Evolutionary conservation across 2,797 vertebrate species (phyloP).

Genomic region (Oophaga sylvatica): DNA sequence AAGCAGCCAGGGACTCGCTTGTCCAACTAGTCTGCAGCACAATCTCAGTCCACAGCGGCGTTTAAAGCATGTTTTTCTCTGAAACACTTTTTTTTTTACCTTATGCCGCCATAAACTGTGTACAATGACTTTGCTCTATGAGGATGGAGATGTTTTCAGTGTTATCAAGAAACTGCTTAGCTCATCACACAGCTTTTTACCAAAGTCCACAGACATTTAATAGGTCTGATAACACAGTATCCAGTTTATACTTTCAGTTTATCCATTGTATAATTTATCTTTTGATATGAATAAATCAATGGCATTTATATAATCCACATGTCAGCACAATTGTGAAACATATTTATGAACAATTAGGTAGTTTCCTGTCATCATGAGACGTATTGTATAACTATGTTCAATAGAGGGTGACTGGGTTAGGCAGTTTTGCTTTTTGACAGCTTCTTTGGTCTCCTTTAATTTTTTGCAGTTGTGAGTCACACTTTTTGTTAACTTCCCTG

Average conservation of each 20-base stretch:
- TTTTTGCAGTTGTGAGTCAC: not conserved
- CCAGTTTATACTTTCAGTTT: not conserved
- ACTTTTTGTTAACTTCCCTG: not conserved
- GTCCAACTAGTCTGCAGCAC: too few species aligned
- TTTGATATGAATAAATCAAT: not conserved
- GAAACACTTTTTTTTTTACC: too few species aligned
- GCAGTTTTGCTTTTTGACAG: not conserved
- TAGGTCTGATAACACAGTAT: not conserved
- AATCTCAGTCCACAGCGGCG: too few species aligned
- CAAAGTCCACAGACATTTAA: not conserved
- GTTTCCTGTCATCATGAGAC: not conserved
- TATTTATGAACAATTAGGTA: not conserved
- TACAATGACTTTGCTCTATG: too few species aligned
- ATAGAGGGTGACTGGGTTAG: not conserved
- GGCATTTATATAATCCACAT: not conserved
- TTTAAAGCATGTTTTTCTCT: too few species aligned
- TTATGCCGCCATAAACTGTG: too few species aligned
- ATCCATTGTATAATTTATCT: not conserved
- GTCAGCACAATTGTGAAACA: not conserved
- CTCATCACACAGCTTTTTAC: not conserved
- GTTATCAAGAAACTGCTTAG: not conserved
- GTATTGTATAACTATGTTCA: not conserved
- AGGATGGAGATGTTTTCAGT: not conserved
- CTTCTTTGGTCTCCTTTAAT: not conserved
- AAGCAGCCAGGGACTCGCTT: too few species aligned